Evolutionary conservation across 1,140 invertebrate genomes (phyloP), one percentile per base, ranked within the genome.

Genomic region (Ostrea edulis): DNA sequence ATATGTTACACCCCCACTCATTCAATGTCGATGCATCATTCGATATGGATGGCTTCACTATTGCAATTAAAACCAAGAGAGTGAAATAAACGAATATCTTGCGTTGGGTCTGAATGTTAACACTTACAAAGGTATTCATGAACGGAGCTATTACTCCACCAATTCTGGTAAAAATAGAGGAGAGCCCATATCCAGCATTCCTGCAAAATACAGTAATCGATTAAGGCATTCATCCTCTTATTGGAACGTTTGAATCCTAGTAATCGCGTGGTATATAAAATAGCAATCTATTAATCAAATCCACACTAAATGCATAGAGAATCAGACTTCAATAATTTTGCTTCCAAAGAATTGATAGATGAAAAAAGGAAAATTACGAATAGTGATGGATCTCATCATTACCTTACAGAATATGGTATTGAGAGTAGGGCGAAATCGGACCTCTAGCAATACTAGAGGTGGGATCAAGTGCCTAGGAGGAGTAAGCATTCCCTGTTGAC

Each of bases 131-230:
- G 29, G 87, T 54, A 12, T 29, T 25, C n/a, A 88, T 77, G 86
- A 92, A 92, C 2, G 91, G 91, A 53, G 91, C 86, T 29, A 92
- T 25, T n/a, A 90, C 86, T 2, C 91, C 89, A 29, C 91, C 91
- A 51, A 90, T 82, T 82, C 91, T 35, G n/a, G 86, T 86, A 44
- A 89, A 85, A 55, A 88, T 84, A 11, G 91, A 92, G 3, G 91
- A 68, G 29, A 87, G 84, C 2, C 91, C 90, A 29, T 91, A 87
- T 35, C 89, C 90, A 81, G 86, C 84, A 84, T 89, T 91, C 58
- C 90, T 91, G 87, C 52, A 86, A 86, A 87, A 29, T 71, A 84
- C 25, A 62, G 5, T 7, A 14, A 44, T 44, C 35, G 5, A 44
- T 44, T 44, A 44, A 44, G 5, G 5, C 35, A 44, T 44, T 44